Base-by-base conservation (phyloP, 1,140 invertebrate species). In the Sesamia nonagrioides region DNA sequence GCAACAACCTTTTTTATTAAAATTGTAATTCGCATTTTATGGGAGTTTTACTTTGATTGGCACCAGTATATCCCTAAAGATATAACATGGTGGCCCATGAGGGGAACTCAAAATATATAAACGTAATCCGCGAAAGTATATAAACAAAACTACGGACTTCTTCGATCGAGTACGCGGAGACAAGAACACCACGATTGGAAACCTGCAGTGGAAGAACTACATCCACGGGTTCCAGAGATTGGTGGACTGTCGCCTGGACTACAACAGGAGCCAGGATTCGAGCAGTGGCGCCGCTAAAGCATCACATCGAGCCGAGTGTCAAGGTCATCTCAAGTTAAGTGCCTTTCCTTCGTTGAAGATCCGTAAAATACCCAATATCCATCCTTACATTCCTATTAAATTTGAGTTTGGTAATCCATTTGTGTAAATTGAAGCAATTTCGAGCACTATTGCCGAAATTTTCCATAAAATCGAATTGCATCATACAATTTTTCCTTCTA, bases 41-140 rank as follows among this genome's bases (percentile, higher is more conserved):
- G 0, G 37, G 37, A 6, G n/a, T n/a, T n/a, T n/a, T n/a, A 54
- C 52, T 54, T 54, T 54, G 6, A 54, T 54, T 54, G 52, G 52
- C 56, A 60, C 56, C 56, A 60, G 33, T 60, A 60, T 15, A 60
- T 60, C 56, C 56, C 56, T 35, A 60, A 60, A 60, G 56, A 17
- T 60, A 15, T 60, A 60, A 60, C 56, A 60, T 60, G 56, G 56
- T 40, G 37, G 37, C 37, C 37, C 37, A 40, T 40, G 37, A 40
- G 27, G 56, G 56, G 56, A 33, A 60, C n/a, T 0, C 2, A 33
- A 0, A 17, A 60, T 33, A 33, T 35, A 60, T 60, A 40, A 33
- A 60, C n/a, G 33, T 60, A 40, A 40, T 40, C 37, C 37, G 37
- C 37, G 37, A 2, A 40, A 40, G 6, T 40, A 40, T 40, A 40